Evolutionary conservation across 2,797 vertebrate genomes (phyloP).

Genomic region (Limosa lapponica): DNA sequence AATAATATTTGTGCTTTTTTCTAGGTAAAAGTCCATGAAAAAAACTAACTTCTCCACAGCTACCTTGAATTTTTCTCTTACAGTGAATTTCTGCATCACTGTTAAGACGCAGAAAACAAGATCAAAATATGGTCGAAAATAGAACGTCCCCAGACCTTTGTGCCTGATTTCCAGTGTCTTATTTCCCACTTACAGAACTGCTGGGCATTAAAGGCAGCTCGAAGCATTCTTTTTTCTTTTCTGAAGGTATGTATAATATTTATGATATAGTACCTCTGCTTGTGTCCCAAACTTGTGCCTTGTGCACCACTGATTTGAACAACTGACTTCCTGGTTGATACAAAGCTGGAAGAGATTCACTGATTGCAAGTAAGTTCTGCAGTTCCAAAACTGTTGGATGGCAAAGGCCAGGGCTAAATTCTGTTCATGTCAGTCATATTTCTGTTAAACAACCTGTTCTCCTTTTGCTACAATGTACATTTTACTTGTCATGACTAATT

Average conservation of each 20-base stretch:
- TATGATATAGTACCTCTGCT: neutral
- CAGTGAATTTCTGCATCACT: neutral
- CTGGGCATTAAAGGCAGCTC: neutral
- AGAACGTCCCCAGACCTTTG: neutral
- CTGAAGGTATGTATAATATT: neutral
- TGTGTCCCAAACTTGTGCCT: neutral
- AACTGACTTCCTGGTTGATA: neutral
- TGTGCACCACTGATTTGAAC: neutral
- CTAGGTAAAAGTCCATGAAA: neutral
- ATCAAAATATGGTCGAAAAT: neutral
- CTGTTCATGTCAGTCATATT: neutral
- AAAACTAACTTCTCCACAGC: neutral
- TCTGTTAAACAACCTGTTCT: neutral
- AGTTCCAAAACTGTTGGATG: neutral
- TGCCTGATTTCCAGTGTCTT: neutral
- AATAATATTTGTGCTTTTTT: neutral
- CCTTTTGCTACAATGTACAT: neutral
- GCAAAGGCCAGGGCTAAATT: neutral
- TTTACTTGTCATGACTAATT: neutral
- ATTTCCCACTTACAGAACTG: neutral
- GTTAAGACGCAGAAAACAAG: neutral
- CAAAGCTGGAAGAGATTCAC: neutral
- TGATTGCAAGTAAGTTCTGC: neutral
- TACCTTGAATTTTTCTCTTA: neutral
- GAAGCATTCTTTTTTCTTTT: neutral